phyloP scores from a whole-genome alignment of 1,140 invertebrate species.

The Antheraea pernyi region DNA sequence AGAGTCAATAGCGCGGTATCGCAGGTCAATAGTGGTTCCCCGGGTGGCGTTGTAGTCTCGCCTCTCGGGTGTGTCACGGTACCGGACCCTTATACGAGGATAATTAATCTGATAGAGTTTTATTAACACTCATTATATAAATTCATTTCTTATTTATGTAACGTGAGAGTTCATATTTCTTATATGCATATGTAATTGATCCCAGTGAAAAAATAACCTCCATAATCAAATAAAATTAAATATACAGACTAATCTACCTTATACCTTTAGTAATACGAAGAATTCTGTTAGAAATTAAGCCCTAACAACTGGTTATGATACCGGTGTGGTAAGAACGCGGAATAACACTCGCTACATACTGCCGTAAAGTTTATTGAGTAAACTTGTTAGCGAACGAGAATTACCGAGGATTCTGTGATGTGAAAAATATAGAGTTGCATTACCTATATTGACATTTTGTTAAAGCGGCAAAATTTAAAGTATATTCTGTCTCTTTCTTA shows the following conservation, averaged over 20 bases:
- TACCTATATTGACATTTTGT: no score
- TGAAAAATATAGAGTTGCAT: neutral
- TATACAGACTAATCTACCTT: neutral
- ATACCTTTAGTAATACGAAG: conserved; percentile 10
- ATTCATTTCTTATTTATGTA: no score
- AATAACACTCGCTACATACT: conserved; percentile 17
- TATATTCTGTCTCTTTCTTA: no score
- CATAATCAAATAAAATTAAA: neutral
- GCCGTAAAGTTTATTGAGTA: neutral
- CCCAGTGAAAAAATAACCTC: neutral
- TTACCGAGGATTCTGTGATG: neutral
- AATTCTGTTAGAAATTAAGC: conserved; percentile 30
- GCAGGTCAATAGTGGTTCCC: no score
- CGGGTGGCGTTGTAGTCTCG: no score
- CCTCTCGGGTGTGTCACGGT: no score
- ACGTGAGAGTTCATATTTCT: no score
- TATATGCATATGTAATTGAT: neutral
- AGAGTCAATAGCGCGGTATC: no score
- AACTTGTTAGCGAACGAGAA: neutral
- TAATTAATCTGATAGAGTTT: no score
- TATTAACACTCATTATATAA: no score
- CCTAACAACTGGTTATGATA: conserved; percentile 33
- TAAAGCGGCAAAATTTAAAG: no score
- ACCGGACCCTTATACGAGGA: no score
- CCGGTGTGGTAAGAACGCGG: conserved; percentile 21